These are phyloP conservation scores for Heptranchias perlo DNA, from an alignment of 2,113 vertebrate genomes.

Conservation along the genomic window DNA sequence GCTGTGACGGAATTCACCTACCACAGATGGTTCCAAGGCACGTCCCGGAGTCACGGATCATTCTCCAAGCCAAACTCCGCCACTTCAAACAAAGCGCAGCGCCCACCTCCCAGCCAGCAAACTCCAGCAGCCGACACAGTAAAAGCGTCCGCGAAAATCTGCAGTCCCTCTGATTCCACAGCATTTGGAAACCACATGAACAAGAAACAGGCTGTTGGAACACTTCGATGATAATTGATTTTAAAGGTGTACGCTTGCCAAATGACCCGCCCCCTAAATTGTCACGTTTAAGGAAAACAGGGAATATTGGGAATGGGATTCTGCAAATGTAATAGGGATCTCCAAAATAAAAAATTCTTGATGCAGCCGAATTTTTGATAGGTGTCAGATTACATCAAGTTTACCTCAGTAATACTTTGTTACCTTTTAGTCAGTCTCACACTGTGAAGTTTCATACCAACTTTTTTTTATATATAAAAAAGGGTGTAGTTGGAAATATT, in stretches of 20 bases:
- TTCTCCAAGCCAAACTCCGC: neutral
- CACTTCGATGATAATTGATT: neutral
- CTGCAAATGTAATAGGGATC: neutral
- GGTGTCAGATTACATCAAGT: neutral
- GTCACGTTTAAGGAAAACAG: neutral
- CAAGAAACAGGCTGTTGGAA: neutral
- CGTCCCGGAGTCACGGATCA: neutral
- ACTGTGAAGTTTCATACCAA: neutral
- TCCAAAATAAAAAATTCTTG: neutral
- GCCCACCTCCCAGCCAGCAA: neutral
- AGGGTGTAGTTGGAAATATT: neutral
- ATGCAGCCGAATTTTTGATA: neutral
- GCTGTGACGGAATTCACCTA: neutral
- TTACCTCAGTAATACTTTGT: too few relatives aligned
- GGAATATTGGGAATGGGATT: neutral
- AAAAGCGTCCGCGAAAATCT: neutral
- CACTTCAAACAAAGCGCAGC: neutral
- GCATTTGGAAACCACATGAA: neutral
- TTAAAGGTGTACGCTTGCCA: neutral
- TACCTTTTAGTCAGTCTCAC: neutral
- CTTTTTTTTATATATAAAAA: neutral
- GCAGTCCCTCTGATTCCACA: neutral
- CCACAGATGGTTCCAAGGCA: neutral
- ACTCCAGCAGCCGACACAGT: neutral
- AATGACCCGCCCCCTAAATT: neutral